Percentiles rank a stretch among this genome's conserved stretches.
phyloP scores from a whole-genome alignment of 2,113 vertebrate species.

The Myotis davidii region DNA sequence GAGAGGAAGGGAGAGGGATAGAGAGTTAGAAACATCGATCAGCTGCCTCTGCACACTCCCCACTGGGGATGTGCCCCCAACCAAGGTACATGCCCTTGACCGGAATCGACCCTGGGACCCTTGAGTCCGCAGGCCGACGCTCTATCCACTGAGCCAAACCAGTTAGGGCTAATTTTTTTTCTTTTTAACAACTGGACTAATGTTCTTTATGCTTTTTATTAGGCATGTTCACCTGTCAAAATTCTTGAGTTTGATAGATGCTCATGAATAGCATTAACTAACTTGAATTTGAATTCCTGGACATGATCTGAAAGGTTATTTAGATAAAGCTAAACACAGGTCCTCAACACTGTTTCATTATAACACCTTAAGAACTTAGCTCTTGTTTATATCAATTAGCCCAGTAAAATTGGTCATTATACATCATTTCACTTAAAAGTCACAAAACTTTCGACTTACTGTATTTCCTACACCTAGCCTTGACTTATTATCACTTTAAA shows the following conservation, averaged over 20 bases:
- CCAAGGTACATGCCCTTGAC: no score
- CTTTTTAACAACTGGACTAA: neutral
- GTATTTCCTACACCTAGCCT: neutral
- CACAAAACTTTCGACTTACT: neutral
- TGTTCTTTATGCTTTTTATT: neutral
- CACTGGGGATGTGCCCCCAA: no score
- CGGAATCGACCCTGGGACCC: no score
- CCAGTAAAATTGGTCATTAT: neutral
- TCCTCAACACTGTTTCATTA: neutral
- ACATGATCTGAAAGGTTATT: neutral
- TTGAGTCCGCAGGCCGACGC: no score
- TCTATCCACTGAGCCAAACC: no score
- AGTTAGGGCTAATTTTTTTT: neutral
- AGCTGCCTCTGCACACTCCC: no score
- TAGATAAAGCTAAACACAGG: neutral
- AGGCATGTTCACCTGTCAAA: neutral
- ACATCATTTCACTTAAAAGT: neutral
- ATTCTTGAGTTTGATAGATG: neutral
- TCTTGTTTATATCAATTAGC: neutral
- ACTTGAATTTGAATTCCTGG: neutral
- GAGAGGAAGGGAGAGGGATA: no score
- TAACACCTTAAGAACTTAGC: neutral
- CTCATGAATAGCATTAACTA: neutral
- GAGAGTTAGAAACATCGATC: no score
- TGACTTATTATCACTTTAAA: neutral